These are phyloP conservation scores for Cyclina sinensis DNA, from an alignment of 1,140 invertebrate genomes.

Conservation along the genomic window DNA sequence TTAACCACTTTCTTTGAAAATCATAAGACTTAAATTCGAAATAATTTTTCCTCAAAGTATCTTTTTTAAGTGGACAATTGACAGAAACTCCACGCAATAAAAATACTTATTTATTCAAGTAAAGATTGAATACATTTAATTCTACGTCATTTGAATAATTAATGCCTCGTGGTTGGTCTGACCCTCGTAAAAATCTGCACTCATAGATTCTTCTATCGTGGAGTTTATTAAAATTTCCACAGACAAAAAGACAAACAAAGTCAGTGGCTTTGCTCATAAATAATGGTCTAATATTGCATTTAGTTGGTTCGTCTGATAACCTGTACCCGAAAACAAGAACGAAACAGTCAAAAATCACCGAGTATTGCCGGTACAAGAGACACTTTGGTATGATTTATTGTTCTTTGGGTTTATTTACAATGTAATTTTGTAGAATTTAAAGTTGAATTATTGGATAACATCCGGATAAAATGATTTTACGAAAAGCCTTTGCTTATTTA, in stretches of 20 bases:
- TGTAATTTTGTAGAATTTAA: constrained; percentile 68
- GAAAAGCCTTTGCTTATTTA: constrained; percentile 55
- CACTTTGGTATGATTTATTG: constrained; percentile 48
- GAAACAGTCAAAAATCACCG: constrained; percentile 30
- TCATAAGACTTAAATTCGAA: too few species aligned
- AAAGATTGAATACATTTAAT: not conserved
- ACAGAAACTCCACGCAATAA: too few species aligned
- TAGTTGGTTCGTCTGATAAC: constrained; percentile 40
- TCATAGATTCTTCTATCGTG: constrained; percentile 23
- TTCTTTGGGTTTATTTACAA: constrained; percentile 59
- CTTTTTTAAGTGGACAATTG: too few species aligned
- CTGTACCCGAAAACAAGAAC: constrained; percentile 7
- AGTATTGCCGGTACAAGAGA: constrained; percentile 35
- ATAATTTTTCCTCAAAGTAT: too few species aligned
- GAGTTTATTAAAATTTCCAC: constrained; percentile 63
- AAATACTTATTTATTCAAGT: too few species aligned
- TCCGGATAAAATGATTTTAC: constrained; percentile 59
- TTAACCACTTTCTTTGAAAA: too few species aligned
- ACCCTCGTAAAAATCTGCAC: not conserved
- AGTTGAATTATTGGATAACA: constrained; percentile 62
- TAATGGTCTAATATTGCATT: constrained; percentile 34
- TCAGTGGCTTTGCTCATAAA: constrained; percentile 57
- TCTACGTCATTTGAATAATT: constrained; percentile 11
- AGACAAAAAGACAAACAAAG: constrained; percentile 65
- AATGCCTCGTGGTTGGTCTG: constrained; percentile 26